These are phyloP conservation scores for Hyposoter didymator DNA, from an alignment of 2,888 invertebrate genomes.

Conservation along the genomic window DNA sequence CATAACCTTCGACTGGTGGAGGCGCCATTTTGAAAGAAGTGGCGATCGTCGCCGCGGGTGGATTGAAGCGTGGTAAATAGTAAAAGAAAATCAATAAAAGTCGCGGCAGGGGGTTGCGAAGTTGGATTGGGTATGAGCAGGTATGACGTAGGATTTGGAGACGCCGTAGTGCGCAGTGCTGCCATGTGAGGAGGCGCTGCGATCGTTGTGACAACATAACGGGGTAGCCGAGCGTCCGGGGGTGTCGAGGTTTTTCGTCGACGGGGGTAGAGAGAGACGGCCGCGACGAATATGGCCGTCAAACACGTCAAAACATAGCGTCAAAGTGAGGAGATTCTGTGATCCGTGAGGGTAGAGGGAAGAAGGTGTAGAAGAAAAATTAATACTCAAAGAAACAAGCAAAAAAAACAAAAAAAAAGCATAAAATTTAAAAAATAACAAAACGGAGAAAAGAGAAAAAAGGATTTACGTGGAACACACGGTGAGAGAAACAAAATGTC, in stretches of 20 bases:
- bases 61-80: slow-evolving; percentile 11
- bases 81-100: slow-evolving; percentile 2
- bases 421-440: neutral
- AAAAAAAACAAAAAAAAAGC: neutral
- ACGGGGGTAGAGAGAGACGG: slow-evolving; percentile 71
- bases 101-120: neutral
- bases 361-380: slow-evolving; percentile 13
- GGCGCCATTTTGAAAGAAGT: slow-evolving; percentile 1
- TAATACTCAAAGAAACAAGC: neutral
- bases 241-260: slow-evolving; percentile 45
- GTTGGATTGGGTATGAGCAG: slow-evolving; percentile 6
- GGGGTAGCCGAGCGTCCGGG: slow-evolving; percentile 50
- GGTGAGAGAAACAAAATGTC: slow-evolving; percentile 73
- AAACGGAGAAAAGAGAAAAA: neutral
- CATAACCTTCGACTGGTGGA: neutral
- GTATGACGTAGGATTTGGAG: slow-evolving; percentile 14
- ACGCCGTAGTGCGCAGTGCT: neutral
- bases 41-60: neutral
- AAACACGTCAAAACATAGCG: slow-evolving; percentile 78
- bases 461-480: slow-evolving; percentile 3
- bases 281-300: slow-evolving; percentile 80
- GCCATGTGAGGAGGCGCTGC: slow-evolving; percentile 43
- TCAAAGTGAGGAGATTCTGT: slow-evolving; percentile 72
- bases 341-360: slow-evolving; percentile 65
- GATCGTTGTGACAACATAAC: slow-evolving; percentile 9